These are phyloP conservation scores for Nipponia nippon DNA, from an alignment of 2,113 vertebrate genomes.

Conservation along the genomic window DNA sequence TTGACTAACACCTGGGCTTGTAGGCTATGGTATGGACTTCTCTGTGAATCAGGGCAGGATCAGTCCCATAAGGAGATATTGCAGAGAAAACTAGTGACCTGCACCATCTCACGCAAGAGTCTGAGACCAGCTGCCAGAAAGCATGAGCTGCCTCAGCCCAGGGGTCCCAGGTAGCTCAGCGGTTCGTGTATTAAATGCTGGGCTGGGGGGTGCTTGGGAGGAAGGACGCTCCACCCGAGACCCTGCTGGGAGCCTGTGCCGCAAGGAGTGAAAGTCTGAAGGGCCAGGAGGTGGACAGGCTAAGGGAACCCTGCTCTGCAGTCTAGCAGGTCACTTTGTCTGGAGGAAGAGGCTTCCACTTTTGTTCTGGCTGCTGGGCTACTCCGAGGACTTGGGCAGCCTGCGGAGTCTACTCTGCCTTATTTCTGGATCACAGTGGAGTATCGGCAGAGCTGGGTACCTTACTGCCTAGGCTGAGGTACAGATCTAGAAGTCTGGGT, in stretches of 20 bases:
- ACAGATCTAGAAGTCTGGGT: background rate
- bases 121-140: background rate
- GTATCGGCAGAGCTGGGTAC: background rate
- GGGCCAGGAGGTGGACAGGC: background rate
- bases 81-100: background rate
- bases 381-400: background rate
- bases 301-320: background rate
- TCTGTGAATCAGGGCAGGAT: background rate
- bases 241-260: background rate
- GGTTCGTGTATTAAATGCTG: background rate
- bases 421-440: background rate
- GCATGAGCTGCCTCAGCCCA: background rate
- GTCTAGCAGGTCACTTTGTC: background rate
- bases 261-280: background rate
- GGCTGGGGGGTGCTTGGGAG: background rate
- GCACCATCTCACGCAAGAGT: background rate
- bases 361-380: background rate
- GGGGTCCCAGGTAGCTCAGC: background rate
- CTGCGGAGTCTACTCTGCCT: background rate
- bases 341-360: background rate
- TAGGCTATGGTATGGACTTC: background rate
- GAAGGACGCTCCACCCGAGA: background rate
- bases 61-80: background rate
- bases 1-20: background rate
- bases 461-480: background rate